Evolutionary conservation across 2,113 vertebrate genomes (phyloP), one percentile per base, ranked within the genome.

Genomic region (Calyptommatus sinebrachiatus): DNA sequence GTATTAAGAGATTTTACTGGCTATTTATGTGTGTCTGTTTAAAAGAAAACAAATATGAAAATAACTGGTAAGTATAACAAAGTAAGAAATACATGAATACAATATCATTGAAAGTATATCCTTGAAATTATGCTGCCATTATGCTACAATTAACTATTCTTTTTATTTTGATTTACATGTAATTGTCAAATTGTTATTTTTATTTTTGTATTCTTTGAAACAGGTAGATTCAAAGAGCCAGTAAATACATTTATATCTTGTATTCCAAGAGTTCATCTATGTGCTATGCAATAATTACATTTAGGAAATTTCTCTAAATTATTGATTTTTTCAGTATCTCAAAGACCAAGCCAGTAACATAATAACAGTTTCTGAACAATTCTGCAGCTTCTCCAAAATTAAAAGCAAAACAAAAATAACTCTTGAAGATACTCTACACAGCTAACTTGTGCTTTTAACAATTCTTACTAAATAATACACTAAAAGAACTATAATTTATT

Each of bases 261-360:
- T 62, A 62, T 62, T 24, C 24, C 6, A 9, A 62, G 60, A 7
- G 20, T 20, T 24, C 7, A 5, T 24, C 60, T 41, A 41, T 41
- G 35, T 41, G 35, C 75, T 71, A 50, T 41, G 77, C 28, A 53
- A 82, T 22, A 85, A 50, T 82, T 82, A 85, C 89, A 66, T 86
- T 65, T 80, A 85, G 83, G 50, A 46, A 50, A 80, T 90, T 88
- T 86, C 66, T 63, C 83, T 83, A 83, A 86, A 73, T 81, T 82
- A 61, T 7, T 65, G 66, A 12, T 46, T 75, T 83, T 88, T 83
- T 84, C 81, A 71, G 86, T 86, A 73, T 88, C 83, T 85, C 83
- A 85, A 70, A 72, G 62, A 80, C 48, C 79, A 85, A 88, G 61
- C 0, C 0, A 2, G 61, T 14, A 5, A 35, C 63, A 81, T 82